Evolutionary conservation across 1,140 invertebrate species (phyloP).

Genomic region (Agrilus planipennis): DNA sequence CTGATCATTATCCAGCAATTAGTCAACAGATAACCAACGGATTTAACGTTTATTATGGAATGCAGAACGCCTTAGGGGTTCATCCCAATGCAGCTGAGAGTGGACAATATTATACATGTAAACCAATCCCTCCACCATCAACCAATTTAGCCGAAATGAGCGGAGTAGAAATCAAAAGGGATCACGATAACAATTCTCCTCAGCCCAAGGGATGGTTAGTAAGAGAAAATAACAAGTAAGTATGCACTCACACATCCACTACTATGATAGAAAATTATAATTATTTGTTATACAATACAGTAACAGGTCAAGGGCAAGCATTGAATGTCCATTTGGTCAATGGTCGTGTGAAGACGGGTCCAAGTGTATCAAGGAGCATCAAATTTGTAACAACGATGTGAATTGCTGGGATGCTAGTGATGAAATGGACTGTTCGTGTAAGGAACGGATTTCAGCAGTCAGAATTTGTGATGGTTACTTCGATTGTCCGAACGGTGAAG

Average conservation of each 20-base stretch:
- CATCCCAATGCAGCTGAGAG: too few relatives aligned
- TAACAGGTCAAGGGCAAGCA: constrained; percentile 17
- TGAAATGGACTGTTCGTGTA: constrained; percentile 62
- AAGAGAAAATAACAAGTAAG: too few relatives aligned
- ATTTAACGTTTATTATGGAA: too few relatives aligned
- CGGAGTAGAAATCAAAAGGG: constrained; percentile 24
- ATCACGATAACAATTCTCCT: too few relatives aligned
- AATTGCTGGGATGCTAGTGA: constrained; percentile 75
- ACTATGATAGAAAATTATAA: too few relatives aligned
- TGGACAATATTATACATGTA: constrained; percentile 29
- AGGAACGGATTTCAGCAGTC: constrained; percentile 44
- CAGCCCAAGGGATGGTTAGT: too few relatives aligned
- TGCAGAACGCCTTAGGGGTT: too few relatives aligned
- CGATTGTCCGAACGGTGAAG: constrained; percentile 64
- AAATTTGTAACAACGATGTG: constrained; percentile 61
- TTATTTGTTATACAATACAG: constrained; percentile 11
- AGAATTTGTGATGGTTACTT: constrained; percentile 70
- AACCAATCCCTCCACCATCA: constrained; percentile 19
- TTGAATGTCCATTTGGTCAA: constrained; percentile 25
- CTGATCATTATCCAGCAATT: too few relatives aligned
- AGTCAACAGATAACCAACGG: too few relatives aligned
- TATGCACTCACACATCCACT: too few relatives aligned
- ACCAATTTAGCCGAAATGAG: constrained; percentile 16
- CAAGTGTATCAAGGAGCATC: constrained; percentile 44
- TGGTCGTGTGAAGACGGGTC: constrained; percentile 37